phyloP scores from a whole-genome alignment of 2,888 invertebrate species.

The Megalurothrips usitatus region DNA sequence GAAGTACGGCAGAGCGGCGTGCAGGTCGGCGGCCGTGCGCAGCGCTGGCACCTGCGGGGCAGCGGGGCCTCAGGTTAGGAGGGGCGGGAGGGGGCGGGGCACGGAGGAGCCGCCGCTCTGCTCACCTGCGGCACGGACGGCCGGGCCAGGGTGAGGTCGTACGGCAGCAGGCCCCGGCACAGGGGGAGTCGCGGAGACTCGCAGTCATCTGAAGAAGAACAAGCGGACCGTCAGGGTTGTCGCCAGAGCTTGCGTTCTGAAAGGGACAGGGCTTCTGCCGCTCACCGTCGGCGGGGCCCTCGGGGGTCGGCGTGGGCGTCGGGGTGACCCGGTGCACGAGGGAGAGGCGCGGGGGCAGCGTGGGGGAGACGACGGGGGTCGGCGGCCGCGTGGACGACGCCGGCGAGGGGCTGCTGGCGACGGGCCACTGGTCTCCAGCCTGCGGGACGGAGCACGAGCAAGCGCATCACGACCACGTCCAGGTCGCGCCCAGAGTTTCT shows the following conservation, averaged over 20 bases:
- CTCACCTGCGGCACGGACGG: conserved; percentile 40
- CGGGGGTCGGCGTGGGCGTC: background rate
- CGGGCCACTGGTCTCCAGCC: conserved; percentile 12
- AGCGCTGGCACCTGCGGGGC: conserved; percentile 45
- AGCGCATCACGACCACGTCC: too few relatives aligned
- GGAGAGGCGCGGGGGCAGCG: conserved; percentile 2
- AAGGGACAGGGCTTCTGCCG: too few relatives aligned
- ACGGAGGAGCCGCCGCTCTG: too few relatives aligned
- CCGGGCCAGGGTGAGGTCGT: conserved; percentile 53
- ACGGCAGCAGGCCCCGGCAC: conserved; percentile 63
- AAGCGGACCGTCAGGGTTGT: too few relatives aligned
- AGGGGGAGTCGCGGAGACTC: conserved; percentile 52
- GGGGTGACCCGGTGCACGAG: conserved; percentile 13
- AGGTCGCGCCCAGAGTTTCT: too few relatives aligned
- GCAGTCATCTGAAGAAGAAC: conserved; percentile 41
- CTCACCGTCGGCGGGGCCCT: conserved; percentile 11
- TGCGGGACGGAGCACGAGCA: background rate
- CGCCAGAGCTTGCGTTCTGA: too few relatives aligned
- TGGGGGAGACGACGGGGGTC: background rate
- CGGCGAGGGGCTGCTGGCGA: conserved; percentile 7
- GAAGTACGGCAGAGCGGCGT: conserved; percentile 53
- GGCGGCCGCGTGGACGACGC: background rate
- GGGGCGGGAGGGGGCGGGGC: too few relatives aligned
- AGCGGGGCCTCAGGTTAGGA: too few relatives aligned
- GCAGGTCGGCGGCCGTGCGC: conserved; percentile 46